A percentile compares a stretch with the other conserved stretches of the same genome.
phyloP scores from a whole-genome alignment of 2,797 vertebrate genomes.

The Eulemur coronatus region DNA sequence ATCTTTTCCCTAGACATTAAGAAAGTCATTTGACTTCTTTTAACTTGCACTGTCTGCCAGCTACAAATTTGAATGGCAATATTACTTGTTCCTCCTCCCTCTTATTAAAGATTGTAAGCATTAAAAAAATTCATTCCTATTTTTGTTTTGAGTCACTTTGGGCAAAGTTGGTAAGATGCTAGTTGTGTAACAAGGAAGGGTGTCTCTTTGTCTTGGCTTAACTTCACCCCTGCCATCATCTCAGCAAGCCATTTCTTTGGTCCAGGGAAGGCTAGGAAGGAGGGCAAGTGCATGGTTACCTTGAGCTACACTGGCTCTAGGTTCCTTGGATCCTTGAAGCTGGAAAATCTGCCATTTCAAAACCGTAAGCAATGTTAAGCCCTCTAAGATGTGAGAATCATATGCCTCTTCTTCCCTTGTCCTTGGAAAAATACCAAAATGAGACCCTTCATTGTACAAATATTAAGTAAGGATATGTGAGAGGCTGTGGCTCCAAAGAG shows the following conservation, averaged over 20 bases:
- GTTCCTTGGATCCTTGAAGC: neutral
- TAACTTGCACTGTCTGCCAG: neutral
- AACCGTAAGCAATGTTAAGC: neutral
- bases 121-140: neutral
- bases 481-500: neutral
- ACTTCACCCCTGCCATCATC: neutral
- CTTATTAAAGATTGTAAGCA: neutral
- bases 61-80: neutral
- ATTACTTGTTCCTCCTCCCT: neutral
- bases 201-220: neutral
- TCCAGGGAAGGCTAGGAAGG: neutral
- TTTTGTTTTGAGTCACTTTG: neutral
- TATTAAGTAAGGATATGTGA: neutral
- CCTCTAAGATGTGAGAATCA: neutral
- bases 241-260: neutral
- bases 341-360: slow-evolving; percentile 8
- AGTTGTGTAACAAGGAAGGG: neutral
- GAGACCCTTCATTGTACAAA: neutral
- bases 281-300: fast-evolving
- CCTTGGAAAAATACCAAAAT: neutral
- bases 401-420: neutral
- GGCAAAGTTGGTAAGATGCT: neutral
- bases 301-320: neutral
- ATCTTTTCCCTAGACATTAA: neutral
- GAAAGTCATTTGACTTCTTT: neutral